These are phyloP conservation scores for Alfaro cultratus DNA, from an alignment of 2,797 vertebrate genomes.

Conservation along the genomic window DNA sequence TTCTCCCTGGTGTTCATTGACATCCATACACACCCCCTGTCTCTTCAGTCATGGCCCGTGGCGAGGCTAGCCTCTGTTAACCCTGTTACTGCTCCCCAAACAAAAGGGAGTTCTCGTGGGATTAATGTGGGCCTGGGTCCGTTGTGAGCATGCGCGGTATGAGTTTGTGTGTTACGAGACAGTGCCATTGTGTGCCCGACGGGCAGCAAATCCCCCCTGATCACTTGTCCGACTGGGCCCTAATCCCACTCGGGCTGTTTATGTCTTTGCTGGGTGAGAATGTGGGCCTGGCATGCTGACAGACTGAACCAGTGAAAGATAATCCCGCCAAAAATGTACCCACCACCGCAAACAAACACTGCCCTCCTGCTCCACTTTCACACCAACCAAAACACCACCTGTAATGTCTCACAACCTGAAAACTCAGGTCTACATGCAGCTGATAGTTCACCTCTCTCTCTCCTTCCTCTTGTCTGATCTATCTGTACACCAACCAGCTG, in stretches of 20 bases:
- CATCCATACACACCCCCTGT: constrained; percentile 57
- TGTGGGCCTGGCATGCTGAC: constrained; percentile 74
- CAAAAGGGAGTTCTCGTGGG: constrained; percentile 79
- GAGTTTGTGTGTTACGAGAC: constrained; percentile 66
- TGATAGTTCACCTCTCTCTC: constrained; percentile 15
- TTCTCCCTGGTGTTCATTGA: constrained; percentile 47
- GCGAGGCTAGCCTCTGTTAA: constrained; percentile 64
- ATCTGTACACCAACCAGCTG: constrained; percentile 50
- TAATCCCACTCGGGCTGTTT: constrained; percentile 80
- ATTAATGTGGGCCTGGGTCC: constrained; percentile 73
- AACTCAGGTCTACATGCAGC: background rate
- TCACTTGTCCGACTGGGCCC: constrained; percentile 75
- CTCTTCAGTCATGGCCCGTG: constrained; percentile 52
- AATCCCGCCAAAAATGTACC: constrained; percentile 61
- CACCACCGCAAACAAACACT: constrained; percentile 20
- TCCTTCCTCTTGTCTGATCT: constrained; percentile 43
- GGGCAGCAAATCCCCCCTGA: constrained; percentile 81
- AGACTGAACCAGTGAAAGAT: constrained; percentile 44
- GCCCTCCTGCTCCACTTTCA: constrained; percentile 48
- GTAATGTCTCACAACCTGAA: background rate
- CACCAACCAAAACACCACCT: constrained; percentile 40
- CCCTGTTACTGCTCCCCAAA: constrained; percentile 67
- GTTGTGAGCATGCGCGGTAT: constrained; percentile 72
- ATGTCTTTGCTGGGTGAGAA: constrained; percentile 79
- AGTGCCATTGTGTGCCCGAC: constrained; percentile 75